Conservation (phyloP, 37 sponge, comb jelly and placozoan species). For the Agelas oroides region DNA sequence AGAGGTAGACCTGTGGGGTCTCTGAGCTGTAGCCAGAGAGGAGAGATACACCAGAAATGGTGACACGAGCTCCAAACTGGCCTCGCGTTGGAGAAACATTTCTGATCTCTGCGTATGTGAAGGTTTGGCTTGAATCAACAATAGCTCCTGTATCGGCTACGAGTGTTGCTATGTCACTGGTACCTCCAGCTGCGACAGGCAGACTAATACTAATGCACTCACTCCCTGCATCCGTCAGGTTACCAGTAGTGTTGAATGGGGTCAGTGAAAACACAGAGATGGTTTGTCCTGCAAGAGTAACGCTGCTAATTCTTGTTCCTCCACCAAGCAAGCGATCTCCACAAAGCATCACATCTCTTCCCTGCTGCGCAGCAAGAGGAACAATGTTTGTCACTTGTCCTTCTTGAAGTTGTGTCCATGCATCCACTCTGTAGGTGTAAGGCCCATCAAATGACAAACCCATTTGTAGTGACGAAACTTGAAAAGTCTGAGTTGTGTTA, state of each 20-base stretch:
- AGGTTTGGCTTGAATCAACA: constrained; percentile 30
- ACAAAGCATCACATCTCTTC: constrained; percentile 32
- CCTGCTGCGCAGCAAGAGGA: constrained; percentile 54
- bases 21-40: constrained; percentile 49
- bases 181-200: neutral
- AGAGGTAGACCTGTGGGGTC: constrained; percentile 34
- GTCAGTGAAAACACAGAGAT: neutral
- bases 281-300: constrained; percentile 12
- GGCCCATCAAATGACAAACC: constrained; percentile 46
- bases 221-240: neutral
- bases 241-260: neutral
- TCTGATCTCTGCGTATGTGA: constrained; percentile 49
- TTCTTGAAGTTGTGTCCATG: constrained; percentile 65
- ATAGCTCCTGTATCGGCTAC: constrained; percentile 68
- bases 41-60: constrained; percentile 61
- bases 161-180: neutral
- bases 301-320: constrained; percentile 24
- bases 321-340: constrained; percentile 62
- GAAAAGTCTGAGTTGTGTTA: constrained; percentile 52
- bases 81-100: constrained; percentile 53
- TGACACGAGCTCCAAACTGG: constrained; percentile 73
- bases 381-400: constrained; percentile 47
- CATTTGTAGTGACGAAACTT: neutral
- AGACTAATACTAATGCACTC: constrained; percentile 52
- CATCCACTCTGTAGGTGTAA: neutral